Evolutionary conservation across 2,888 invertebrate genomes (phyloP).

Genomic region (Barypeithes pellucidus): DNA sequence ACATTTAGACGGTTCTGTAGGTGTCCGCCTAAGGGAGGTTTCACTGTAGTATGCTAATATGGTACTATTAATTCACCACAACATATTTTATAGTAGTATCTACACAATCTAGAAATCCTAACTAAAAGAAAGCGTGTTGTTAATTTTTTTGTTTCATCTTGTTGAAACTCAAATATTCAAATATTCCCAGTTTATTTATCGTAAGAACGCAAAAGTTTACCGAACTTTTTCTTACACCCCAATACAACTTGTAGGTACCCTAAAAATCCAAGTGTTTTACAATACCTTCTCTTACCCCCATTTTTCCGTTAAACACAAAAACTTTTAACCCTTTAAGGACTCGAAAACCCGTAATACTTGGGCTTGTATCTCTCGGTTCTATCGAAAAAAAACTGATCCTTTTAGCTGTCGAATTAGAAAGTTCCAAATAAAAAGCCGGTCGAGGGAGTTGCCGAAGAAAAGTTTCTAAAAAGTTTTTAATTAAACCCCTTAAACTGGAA

Average conservation of each 20-base stretch:
- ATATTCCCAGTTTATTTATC: conserved; percentile 4
- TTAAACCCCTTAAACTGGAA: conserved; percentile 55
- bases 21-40: too few relatives aligned
- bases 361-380: conserved; percentile 47
- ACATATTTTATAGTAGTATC: too few relatives aligned
- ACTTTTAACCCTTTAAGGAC: conserved; percentile 47
- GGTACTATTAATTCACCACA: too few relatives aligned
- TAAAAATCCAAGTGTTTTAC: conserved; percentile 32
- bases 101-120: too few relatives aligned
- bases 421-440: conserved; percentile 43
- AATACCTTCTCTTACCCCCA: conserved; percentile 25
- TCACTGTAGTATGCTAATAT: too few relatives aligned
- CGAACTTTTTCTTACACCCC: conserved; percentile 12
- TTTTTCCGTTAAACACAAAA: conserved; percentile 35
- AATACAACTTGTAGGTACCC: conserved; percentile 21
- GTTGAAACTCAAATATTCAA: too few relatives aligned
- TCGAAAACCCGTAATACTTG: conserved; percentile 42
- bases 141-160: too few relatives aligned
- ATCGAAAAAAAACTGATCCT: conserved; percentile 48
- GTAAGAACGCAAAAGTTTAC: too few relatives aligned
- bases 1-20: too few relatives aligned
- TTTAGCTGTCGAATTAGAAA: conserved; percentile 53
- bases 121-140: too few relatives aligned
- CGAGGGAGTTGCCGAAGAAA: conserved; percentile 26
- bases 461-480: conserved; percentile 58